Evolutionary conservation across 1,140 invertebrate species (phyloP).

Genomic region (Zaprionus ornatus): DNA sequence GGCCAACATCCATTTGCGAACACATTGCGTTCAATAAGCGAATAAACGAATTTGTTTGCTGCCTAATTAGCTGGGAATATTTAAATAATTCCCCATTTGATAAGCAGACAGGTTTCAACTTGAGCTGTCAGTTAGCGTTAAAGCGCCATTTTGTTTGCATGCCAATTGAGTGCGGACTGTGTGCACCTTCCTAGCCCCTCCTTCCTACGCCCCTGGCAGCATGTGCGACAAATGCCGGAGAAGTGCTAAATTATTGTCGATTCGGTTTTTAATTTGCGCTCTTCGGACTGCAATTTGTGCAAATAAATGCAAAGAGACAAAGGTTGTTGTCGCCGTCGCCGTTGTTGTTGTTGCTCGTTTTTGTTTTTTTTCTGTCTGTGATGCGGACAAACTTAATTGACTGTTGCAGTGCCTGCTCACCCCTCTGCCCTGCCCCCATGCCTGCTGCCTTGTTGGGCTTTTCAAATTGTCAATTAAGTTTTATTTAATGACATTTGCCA

Average conservation of each 20-base stretch:
- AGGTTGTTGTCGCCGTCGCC: constrained; percentile 17
- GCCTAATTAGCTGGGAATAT: constrained; percentile 82
- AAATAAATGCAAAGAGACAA: constrained; percentile 79
- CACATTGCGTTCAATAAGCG: constrained; percentile 40
- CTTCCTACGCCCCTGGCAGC: neutral
- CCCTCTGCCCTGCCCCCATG: neutral
- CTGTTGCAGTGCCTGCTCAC: constrained; percentile 52
- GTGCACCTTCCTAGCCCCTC: too few relatives aligned
- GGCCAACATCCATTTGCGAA: neutral
- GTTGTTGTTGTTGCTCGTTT: constrained; percentile 25
- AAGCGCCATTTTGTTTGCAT: constrained; percentile 78
- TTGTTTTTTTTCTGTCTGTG: constrained; percentile 20
- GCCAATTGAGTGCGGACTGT: constrained; percentile 32
- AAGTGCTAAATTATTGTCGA: constrained; percentile 79
- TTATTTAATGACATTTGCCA: constrained; percentile 81
- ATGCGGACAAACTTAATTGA: constrained; percentile 63
- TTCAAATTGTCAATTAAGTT: constrained; percentile 83
- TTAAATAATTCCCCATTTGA: constrained; percentile 83
- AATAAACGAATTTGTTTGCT: constrained; percentile 61
- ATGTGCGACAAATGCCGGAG: constrained; percentile 66
- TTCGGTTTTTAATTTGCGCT: constrained; percentile 79
- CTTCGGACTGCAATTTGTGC: constrained; percentile 63
- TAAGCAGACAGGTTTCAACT: constrained; percentile 83
- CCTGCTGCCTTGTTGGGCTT: constrained; percentile 19
- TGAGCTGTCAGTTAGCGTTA: constrained; percentile 81